Conservation (phyloP, 1,140 invertebrate species). For the Ptiloglossa arizonensis region DNA sequence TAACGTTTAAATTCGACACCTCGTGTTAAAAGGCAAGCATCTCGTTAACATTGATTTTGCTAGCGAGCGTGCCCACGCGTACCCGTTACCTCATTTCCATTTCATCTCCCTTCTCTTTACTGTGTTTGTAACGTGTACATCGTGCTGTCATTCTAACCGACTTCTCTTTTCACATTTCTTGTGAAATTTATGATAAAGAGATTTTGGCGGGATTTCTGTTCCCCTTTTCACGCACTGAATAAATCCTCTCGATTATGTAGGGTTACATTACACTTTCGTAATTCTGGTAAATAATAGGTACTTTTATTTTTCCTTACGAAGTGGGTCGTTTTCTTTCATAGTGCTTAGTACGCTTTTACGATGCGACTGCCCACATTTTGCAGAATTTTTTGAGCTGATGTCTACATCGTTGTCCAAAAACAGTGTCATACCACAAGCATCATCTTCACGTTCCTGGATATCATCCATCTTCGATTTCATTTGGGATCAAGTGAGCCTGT, state of each 20-base stretch:
- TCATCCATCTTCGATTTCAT: slow-evolving; percentile 79
- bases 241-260: background rate
- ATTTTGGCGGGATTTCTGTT: slow-evolving; percentile 47
- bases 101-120: slow-evolving; percentile 16
- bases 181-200: background rate
- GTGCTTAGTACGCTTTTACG: slow-evolving; percentile 55
- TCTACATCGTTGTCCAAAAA: slow-evolving; percentile 79
- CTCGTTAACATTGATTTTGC: slow-evolving; percentile 30
- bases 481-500: slow-evolving; percentile 81
- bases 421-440: slow-evolving; percentile 76
- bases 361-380: slow-evolving; percentile 71
- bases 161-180: background rate
- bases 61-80: slow-evolving; percentile 37
- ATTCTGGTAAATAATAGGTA: background rate
- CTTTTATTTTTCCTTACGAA: slow-evolving; percentile 37
- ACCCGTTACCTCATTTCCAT: slow-evolving; percentile 22
- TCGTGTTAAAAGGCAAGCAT: background rate
- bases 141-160: background rate
- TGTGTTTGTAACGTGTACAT: background rate
- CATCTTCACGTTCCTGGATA: slow-evolving; percentile 80
- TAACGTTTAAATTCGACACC: background rate
- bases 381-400: slow-evolving; percentile 80
- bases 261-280: background rate
- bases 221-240: slow-evolving; percentile 1
- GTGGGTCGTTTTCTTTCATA: slow-evolving; percentile 40